Conservation (phyloP, 2,888 invertebrate genomes). For the Zygothrica quintamaculata region DNA sequence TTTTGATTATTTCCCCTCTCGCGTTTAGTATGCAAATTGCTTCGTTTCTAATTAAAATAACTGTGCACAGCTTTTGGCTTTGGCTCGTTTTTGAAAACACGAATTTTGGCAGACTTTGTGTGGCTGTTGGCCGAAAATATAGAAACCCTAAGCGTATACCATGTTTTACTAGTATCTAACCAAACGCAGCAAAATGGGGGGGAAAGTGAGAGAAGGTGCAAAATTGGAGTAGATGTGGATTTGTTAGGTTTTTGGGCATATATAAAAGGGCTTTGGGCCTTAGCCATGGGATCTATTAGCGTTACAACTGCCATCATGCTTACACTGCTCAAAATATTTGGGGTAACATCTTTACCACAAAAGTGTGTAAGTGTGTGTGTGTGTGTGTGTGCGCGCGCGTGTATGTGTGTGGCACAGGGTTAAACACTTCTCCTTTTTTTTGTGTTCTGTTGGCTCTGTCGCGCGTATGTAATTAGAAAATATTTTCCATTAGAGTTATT, state of each 20-base stretch:
- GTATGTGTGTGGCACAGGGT: no score
- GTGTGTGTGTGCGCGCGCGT: no score
- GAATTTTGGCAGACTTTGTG: slow-evolving; percentile 66
- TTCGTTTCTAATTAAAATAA: slow-evolving; percentile 80
- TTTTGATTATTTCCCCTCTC: no score
- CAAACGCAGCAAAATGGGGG: no score
- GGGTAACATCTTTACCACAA: slow-evolving; percentile 52
- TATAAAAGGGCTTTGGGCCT: slow-evolving; percentile 23
- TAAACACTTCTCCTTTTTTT: slow-evolving; percentile 19
- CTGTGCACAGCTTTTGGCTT: slow-evolving; percentile 69
- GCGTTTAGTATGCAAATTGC: slow-evolving; percentile 77
- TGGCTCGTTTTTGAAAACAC: slow-evolving; percentile 60
- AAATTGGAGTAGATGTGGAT: not conserved
- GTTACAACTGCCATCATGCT: slow-evolving; percentile 43
- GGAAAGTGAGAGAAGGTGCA: not conserved
- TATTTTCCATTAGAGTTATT: slow-evolving; percentile 65
- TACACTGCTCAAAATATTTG: slow-evolving; percentile 12
- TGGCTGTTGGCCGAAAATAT: slow-evolving; percentile 22
- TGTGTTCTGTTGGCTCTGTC: slow-evolving; percentile 31
- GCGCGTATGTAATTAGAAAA: slow-evolving; percentile 66
- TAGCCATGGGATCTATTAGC: slow-evolving; percentile 71
- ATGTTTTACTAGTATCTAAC: slow-evolving; percentile 27
- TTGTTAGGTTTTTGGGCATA: slow-evolving; percentile 1
- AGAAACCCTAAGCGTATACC: slow-evolving; percentile 31
- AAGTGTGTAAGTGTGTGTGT: no score